Conservation (phyloP, 92 coral and sea anemone genomes). For the Paramuricea clavata region DNA sequence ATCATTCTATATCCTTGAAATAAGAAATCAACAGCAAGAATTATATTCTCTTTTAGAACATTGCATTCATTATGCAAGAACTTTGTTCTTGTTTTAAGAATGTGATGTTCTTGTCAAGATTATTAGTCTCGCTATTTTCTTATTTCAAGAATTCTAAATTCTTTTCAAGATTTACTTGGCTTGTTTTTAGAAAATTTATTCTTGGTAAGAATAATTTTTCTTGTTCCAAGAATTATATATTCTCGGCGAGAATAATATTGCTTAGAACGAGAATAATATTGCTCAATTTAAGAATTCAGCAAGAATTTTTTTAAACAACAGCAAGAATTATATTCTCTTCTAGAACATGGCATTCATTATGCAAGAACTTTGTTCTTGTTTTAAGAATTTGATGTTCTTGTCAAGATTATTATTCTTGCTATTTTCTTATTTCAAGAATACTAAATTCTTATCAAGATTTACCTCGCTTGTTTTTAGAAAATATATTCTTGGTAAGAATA, state of each 20-base stretch:
- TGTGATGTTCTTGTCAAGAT: neutral
- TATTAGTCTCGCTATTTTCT: neutral
- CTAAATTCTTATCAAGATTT: neutral
- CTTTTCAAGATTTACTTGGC: neutral
- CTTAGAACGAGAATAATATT: neutral
- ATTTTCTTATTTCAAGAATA: slow-evolving; percentile 17
- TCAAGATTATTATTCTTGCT: neutral
- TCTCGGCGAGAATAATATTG: neutral
- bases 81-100: neutral
- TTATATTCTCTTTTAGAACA: neutral
- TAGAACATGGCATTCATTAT: neutral
- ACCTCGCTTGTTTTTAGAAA: neutral
- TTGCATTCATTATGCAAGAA: neutral
- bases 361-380: neutral
- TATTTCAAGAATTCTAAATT: slow-evolving; percentile 10
- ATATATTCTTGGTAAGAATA: neutral
- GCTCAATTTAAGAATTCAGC: neutral
- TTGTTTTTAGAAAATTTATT: neutral
- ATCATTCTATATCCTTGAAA: neutral
- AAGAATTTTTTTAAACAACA: neutral
- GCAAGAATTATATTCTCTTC: neutral
- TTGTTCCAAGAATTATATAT: neutral
- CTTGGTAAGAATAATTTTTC: neutral
- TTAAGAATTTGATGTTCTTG: neutral
- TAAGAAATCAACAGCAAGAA: neutral